Evolutionary conservation across 2,113 vertebrate genomes (phyloP).

Genomic region (Otis tarda): DNA sequence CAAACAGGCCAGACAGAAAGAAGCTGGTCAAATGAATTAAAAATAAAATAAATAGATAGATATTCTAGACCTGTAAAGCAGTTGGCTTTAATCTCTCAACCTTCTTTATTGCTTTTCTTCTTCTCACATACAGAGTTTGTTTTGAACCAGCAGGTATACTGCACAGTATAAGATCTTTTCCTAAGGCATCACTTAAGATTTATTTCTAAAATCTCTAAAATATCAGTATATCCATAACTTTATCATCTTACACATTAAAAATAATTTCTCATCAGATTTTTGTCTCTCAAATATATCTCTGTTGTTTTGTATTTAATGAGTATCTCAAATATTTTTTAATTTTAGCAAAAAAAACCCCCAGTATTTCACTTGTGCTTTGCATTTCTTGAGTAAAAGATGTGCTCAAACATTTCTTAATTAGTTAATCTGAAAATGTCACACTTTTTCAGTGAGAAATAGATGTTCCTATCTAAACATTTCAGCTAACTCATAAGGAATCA

Average conservation of each 20-base stretch:
- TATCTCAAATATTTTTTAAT: background rate
- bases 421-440: background rate
- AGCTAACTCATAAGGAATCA: background rate
- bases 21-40: constrained; percentile 30
- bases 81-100: background rate
- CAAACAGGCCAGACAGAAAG: constrained; percentile 15
- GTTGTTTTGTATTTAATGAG: background rate
- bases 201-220: background rate
- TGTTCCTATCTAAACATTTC: background rate
- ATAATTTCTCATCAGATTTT: background rate
- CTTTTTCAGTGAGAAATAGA: background rate
- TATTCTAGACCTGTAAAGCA: background rate
- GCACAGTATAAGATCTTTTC: background rate
- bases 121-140: background rate
- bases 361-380: background rate
- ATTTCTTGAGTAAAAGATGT: background rate
- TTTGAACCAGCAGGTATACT: background rate
- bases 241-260: background rate
- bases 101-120: constrained; percentile 3
- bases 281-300: background rate
- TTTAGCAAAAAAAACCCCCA: background rate
- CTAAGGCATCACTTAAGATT: constrained; percentile 1
- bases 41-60: constrained; percentile 10
- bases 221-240: background rate
- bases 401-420: background rate